Base-by-base conservation (phyloP, 2,113 vertebrate species). In the Nothobranchius kuhntae region DNA sequence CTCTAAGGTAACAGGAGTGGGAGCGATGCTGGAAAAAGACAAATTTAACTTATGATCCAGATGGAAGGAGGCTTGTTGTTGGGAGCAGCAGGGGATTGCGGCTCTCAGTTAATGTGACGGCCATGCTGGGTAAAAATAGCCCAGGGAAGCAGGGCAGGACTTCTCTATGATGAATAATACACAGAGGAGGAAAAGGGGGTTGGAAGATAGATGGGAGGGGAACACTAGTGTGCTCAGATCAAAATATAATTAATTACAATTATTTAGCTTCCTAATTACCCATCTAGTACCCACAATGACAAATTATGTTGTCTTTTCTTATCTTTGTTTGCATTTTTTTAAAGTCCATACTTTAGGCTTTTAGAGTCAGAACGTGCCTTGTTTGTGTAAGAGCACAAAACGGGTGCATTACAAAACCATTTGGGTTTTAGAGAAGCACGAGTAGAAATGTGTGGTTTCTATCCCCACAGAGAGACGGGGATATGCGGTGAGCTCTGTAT, bases 111-210 rank as follows among this genome's bases (percentile, higher is more conserved):
- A 88, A 88, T 86, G 75, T 85, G 88, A 83, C 50, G 81, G 79
- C 77, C 78, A 89, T 82, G 86, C 83, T 82, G 85, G 81, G 85
- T 90, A 91, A 89, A 89, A 90, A 90, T 90, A 89, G 90, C 83
- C 81, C 35, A 6, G 66, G 73, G 86, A 91, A 91, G 83, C 81
- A 80, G 85, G 86, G 78, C 85, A 87, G 82, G 87, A 89, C 82
- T 87, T 81, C 76, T 91, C 83, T 63, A 71, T 84, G 79, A 91
- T 91, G 84, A 91, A 91, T 91, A 90, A 89, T 89, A 87, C 84
- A 91, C 86, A 77, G 46, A 80, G 59, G 77, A 75, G 48, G 56
- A 73, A 55, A 62, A 26, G 44, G 61, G 7, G 38, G 9, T 66
- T 56, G 36, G 10, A 30, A 53, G 48, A 56, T 50, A 38, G 46